Evolutionary conservation across 1,140 invertebrate species (phyloP).

Genomic region (Cydia splendana): DNA sequence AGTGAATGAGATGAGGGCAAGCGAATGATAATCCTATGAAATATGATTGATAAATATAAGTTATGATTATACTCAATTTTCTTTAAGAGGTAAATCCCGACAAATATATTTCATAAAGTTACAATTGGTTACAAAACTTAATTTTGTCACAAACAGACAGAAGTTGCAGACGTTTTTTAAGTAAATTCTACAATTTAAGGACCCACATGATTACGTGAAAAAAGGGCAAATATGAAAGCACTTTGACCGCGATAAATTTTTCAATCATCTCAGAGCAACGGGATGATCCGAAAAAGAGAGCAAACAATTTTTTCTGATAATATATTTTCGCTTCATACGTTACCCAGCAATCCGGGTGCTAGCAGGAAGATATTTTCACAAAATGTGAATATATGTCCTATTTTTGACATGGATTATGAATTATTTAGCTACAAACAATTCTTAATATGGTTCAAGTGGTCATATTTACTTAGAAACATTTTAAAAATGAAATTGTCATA

Average conservation of each 20-base stretch:
- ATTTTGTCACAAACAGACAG: no score
- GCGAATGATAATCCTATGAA: no score
- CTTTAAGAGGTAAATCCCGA: no score
- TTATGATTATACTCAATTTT: no score
- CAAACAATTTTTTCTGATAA: conserved; percentile 34
- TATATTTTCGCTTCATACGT: conserved; percentile 33
- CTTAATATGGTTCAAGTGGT: neutral
- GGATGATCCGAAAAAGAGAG: conserved; percentile 35
- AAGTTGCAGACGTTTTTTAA: neutral
- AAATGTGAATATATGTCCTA: conserved; percentile 22
- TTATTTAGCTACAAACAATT: neutral
- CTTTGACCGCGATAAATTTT: conserved; percentile 44
- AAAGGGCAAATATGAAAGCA: conserved; percentile 39
- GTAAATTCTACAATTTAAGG: conserved; percentile 6
- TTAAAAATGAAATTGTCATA: no score
- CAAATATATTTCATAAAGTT: no score
- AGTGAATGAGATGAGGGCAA: no score
- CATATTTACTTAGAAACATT: neutral
- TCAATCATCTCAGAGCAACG: conserved; percentile 41
- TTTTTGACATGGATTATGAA: conserved; percentile 1
- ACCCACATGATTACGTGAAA: conserved; percentile 31
- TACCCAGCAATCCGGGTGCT: conserved; percentile 31
- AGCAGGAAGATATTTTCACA: conserved; percentile 1
- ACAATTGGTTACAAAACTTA: no score
- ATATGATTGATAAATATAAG: no score